Percentiles rank a stretch among this genome's conserved stretches.
These are phyloP conservation scores for Lathronympha strigana DNA, from an alignment of 2,888 invertebrate genomes.

Conservation along the genomic window DNA sequence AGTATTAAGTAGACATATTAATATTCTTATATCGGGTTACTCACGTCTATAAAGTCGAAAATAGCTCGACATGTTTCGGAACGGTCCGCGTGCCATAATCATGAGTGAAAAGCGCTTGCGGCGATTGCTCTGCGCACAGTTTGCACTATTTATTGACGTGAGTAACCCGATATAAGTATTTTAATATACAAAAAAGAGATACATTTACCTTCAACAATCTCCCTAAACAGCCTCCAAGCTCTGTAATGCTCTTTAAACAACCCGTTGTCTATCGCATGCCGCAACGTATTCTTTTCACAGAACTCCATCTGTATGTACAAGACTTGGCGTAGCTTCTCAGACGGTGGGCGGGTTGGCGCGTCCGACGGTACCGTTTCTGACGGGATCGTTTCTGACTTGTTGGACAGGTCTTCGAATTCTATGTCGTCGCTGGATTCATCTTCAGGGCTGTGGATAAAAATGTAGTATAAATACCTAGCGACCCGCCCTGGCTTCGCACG, in stretches of 20 bases:
- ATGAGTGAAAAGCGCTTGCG: no score
- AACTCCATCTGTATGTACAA: conserved; percentile 99
- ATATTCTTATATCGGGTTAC: no score
- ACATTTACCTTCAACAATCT: conserved; percentile 92
- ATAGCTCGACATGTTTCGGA: no score
- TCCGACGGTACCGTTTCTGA: conserved; percentile 62
- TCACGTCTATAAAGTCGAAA: no score
- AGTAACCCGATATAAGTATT: no score
- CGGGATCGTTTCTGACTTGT: conserved; percentile 64
- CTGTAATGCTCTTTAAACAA: conserved; percentile 90
- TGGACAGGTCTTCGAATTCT: conserved; percentile 83
- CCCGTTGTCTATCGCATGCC: conserved; percentile 94
- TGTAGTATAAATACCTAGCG: no score
- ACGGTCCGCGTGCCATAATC: no score
- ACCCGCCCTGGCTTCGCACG: no score
- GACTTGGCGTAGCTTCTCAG: conserved; percentile 79
- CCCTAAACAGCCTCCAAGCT: conserved; percentile 96
- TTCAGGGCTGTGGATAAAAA: conserved; percentile 59
- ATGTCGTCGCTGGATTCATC: conserved; percentile 86
- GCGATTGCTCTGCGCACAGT: no score
- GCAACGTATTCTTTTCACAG: conserved; percentile 96
- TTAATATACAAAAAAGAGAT: no score
- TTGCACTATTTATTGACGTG: no score
- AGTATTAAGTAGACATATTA: no score
- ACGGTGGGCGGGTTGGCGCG: conserved; percentile 51